Percentiles rank a stretch among this genome's conserved stretches.
phyloP scores from a whole-genome alignment of 2,113 vertebrate species.

The Anseranas semipalmata region DNA sequence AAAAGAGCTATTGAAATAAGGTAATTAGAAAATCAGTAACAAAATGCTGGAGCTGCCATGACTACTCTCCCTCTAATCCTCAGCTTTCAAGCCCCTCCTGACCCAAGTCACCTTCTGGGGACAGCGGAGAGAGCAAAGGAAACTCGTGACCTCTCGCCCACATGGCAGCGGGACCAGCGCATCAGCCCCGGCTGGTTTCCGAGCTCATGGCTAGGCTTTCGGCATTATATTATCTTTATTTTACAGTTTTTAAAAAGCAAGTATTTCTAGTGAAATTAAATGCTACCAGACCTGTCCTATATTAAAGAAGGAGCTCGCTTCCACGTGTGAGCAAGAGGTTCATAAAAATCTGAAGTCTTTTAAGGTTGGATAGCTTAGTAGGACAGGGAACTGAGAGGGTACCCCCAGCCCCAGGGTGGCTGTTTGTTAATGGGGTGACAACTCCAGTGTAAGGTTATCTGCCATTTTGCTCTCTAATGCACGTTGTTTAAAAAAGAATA shows the following conservation, averaged over 20 bases:
- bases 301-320: background rate
- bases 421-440: background rate
- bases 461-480: background rate
- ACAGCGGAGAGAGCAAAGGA: background rate
- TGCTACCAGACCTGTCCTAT: background rate
- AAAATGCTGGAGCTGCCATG: background rate
- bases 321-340: background rate
- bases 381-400: background rate
- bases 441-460: background rate
- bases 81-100: background rate
- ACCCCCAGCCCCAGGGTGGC: rapidly evolving
- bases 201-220: background rate
- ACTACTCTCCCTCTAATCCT: background rate
- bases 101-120: background rate
- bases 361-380: background rate
- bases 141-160: background rate
- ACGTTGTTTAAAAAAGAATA: background rate
- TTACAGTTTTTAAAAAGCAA: background rate
- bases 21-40: background rate
- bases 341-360: background rate
- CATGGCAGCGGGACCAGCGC: rapidly evolving
- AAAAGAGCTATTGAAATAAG: background rate
- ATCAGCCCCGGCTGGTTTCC: background rate
- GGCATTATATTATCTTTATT: background rate
- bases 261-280: background rate